A percentile compares a stretch with the other conserved stretches of the same genome.
phyloP scores from a whole-genome alignment of 2,113 vertebrate species.

The Spheniscus mendiculus region DNA sequence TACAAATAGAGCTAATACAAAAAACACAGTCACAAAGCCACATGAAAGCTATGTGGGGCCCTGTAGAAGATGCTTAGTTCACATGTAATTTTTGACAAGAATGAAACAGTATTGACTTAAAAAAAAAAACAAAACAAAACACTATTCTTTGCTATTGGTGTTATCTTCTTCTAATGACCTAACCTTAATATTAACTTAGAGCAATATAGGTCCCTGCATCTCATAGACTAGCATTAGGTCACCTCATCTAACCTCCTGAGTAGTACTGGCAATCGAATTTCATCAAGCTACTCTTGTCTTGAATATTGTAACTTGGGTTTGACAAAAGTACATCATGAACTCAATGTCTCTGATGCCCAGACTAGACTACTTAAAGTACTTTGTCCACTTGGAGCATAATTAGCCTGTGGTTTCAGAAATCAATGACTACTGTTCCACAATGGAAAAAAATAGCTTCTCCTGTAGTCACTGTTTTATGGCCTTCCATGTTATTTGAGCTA shows the following conservation, averaged over 20 bases:
- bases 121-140: not conserved
- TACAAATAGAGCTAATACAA: not conserved
- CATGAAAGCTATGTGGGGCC: not conserved
- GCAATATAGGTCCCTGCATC: not conserved
- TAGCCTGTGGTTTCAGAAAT: conserved; percentile 39
- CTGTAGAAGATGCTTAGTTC: not conserved
- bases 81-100: not conserved
- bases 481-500: not conserved
- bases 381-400: not conserved
- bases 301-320: not conserved
- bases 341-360: not conserved
- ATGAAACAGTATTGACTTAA: not conserved
- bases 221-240: not conserved
- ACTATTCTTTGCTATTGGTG: not conserved
- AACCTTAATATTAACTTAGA: not conserved
- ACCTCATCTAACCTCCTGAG: not conserved
- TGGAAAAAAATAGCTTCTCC: not conserved
- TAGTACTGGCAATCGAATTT: not conserved
- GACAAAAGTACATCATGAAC: not conserved
- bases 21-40: not conserved
- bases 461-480: not conserved
- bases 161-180: not conserved
- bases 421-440: not conserved
- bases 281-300: not conserved
- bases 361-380: not conserved